These are phyloP conservation scores for Blastobasis lacticolella DNA, from an alignment of 2,888 invertebrate genomes.

Conservation along the genomic window DNA sequence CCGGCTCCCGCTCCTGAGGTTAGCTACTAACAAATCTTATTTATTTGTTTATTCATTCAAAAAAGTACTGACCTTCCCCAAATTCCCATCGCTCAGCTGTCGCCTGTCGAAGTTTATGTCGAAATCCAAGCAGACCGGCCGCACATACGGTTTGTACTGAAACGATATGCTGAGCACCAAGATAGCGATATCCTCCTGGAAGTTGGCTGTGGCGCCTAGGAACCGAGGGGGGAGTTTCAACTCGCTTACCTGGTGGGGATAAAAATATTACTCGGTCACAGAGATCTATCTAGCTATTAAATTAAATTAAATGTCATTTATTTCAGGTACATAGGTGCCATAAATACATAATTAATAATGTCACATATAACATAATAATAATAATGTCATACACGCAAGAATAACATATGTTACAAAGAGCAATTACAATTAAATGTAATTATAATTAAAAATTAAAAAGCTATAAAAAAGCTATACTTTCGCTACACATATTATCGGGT, in stretches of 20 bases:
- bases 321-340: no score
- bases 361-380: no score
- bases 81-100: conserved; percentile 8
- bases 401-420: no score
- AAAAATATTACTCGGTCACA: background rate
- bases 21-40: background rate
- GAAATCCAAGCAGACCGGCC: conserved; percentile 54
- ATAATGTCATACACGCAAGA: no score
- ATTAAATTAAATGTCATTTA: no score
- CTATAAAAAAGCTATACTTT: background rate
- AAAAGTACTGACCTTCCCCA: conserved; percentile 14
- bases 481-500: no score
- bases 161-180: conserved; percentile 42
- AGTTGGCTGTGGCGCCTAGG: conserved; percentile 51
- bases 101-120: conserved; percentile 10
- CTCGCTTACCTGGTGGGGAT: conserved; percentile 34
- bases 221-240: conserved; percentile 50
- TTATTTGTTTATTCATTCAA: no score
- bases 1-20: no score
- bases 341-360: no score
- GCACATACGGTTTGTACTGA: conserved; percentile 35
- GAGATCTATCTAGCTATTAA: background rate
- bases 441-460: no score
- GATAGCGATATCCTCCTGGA: conserved; percentile 65
- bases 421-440: no score